A percentile compares a stretch with the other conserved stretches of the same genome.
Evolutionary conservation across 2,113 vertebrate species (phyloP).

Genomic region (Riparia riparia): DNA sequence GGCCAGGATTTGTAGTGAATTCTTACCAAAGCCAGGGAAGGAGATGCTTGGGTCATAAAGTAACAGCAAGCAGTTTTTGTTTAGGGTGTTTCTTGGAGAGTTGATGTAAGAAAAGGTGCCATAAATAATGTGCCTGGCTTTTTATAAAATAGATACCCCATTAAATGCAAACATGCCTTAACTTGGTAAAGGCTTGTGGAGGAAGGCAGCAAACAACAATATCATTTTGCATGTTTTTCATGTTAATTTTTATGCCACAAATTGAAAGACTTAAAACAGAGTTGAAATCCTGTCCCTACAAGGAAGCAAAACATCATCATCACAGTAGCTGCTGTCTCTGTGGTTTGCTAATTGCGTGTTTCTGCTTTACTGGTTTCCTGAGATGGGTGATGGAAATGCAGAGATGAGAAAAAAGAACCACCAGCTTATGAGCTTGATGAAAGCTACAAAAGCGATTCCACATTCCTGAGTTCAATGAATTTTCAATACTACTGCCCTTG

Average conservation of each 20-base stretch:
- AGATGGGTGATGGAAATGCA: background rate
- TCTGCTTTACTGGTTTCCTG: constrained; percentile 55
- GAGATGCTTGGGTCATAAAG: background rate
- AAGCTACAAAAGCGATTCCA: background rate
- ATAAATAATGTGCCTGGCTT: background rate
- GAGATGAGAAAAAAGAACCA: background rate
- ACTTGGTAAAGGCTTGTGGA: background rate
- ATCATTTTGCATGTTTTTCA: background rate
- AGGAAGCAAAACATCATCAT: background rate
- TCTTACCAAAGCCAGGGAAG: constrained; percentile 10
- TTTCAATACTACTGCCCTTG: background rate
- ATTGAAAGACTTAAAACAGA: background rate
- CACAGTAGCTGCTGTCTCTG: constrained; percentile 34
- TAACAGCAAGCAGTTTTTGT: background rate
- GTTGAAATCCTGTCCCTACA: background rate
- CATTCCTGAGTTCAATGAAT: constrained; percentile 9
- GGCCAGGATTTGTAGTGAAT: constrained; percentile 20
- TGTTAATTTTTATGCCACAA: background rate
- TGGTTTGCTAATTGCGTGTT: constrained; percentile 24
- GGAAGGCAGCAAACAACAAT: background rate
- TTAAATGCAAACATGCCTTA: constrained; percentile 15
- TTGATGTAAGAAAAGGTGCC: background rate
- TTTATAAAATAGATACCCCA: background rate
- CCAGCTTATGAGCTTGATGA: constrained; percentile 3
- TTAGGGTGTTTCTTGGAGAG: background rate